phyloP scores from a whole-genome alignment of 2,888 invertebrate species.

The Ephialtes manifestator region DNA sequence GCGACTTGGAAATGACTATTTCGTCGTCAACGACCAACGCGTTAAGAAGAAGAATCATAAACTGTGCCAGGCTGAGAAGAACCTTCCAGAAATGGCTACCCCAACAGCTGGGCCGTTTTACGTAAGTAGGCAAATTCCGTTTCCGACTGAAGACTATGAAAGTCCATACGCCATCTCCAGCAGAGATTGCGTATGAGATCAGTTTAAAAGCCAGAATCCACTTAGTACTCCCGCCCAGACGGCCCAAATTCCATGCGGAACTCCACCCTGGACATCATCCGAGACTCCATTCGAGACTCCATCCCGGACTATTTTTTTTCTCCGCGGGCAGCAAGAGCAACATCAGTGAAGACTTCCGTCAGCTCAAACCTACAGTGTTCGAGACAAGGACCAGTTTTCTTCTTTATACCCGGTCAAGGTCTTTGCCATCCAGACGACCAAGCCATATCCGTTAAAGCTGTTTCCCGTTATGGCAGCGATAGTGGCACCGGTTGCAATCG shows the following conservation, averaged over 20 bases:
- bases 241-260: too few species aligned
- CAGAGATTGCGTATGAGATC: too few species aligned
- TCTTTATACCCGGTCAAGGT: constrained; percentile 52
- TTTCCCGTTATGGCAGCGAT: constrained; percentile 8
- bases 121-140: constrained; percentile 43
- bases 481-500: constrained; percentile 8
- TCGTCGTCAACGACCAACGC: constrained; percentile 1
- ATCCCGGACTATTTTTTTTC: too few species aligned
- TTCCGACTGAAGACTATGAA: constrained; percentile 19
- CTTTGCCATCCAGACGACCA: constrained; percentile 29
- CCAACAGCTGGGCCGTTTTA: background rate
- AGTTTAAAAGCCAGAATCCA: too few species aligned
- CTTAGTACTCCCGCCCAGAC: too few species aligned
- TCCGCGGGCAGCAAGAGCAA: background rate
- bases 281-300: too few species aligned
- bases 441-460: constrained; percentile 15
- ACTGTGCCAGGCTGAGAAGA: constrained; percentile 1
- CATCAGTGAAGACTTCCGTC: constrained; percentile 10
- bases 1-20: too few species aligned
- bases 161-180: background rate
- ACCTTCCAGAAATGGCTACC: constrained; percentile 21
- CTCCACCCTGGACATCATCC: too few species aligned
- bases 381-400: constrained; percentile 9
- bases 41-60: constrained; percentile 37
- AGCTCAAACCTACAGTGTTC: background rate